Evolutionary conservation across 1,140 invertebrate species (phyloP).

Genomic region (Caerostris darwini): DNA sequence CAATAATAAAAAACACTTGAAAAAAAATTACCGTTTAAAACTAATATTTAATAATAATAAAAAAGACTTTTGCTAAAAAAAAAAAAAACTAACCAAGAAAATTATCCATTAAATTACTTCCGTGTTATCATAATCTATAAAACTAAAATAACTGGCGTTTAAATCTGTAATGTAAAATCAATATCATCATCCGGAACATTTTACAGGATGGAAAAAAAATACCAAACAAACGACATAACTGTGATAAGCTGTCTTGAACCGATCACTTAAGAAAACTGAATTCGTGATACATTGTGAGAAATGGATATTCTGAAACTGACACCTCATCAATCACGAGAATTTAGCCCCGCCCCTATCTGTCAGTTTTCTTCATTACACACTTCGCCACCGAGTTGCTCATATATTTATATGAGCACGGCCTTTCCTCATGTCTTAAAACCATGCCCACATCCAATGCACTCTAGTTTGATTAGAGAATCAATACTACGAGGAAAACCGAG

Average conservation of each 20-base stretch:
- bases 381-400: background rate
- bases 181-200: conserved; percentile 12
- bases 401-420: background rate
- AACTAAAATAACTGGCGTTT: background rate
- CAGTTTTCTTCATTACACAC: conserved; percentile 9
- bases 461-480: background rate
- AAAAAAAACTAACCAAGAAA: too few relatives aligned
- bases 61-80: too few relatives aligned
- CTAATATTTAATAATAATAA: too few relatives aligned
- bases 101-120: too few relatives aligned
- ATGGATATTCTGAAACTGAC: conserved; percentile 14
- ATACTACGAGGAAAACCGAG: background rate
- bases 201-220: background rate
- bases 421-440: background rate
- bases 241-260: background rate
- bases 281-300: background rate
- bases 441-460: background rate
- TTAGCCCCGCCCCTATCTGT: background rate
- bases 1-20: too few relatives aligned
- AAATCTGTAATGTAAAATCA: conserved; percentile 19
- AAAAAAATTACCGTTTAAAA: too few relatives aligned
- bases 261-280: conserved; percentile 29
- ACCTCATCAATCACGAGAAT: conserved; percentile 20
- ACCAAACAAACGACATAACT: background rate
- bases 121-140: too few relatives aligned